Conservation (phyloP, 2,113 vertebrate species). For the Gymnorhina tibicen region DNA sequence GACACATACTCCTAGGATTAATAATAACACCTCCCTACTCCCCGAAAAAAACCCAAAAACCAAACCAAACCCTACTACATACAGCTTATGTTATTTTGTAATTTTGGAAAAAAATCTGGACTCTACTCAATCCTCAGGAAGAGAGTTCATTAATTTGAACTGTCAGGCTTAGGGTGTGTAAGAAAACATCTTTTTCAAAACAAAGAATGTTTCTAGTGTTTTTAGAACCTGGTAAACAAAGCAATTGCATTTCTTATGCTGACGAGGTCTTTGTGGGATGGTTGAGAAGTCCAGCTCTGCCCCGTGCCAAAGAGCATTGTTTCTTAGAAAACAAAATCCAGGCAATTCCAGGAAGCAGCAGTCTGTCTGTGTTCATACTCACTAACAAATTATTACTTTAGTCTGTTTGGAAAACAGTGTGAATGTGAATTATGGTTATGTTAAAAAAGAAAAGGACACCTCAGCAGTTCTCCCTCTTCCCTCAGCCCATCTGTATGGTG, state of each 20-base stretch:
- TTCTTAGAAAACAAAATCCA: background rate
- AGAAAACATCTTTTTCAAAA: background rate
- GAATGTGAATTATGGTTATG: background rate
- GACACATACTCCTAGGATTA: background rate
- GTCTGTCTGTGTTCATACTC: background rate
- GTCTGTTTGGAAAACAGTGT: background rate
- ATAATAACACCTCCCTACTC: background rate
- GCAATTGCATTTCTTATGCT: background rate
- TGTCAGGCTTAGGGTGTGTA: background rate
- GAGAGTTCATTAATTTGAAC: background rate
- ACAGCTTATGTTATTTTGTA: background rate
- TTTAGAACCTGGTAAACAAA: background rate
- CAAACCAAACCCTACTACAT: background rate
- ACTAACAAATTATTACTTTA: background rate
- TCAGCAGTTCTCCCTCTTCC: background rate
- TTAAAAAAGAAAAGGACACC: background rate
- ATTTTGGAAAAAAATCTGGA: background rate
- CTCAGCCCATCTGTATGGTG: background rate
- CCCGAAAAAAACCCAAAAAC: background rate
- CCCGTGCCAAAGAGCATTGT: background rate
- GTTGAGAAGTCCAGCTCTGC: background rate
- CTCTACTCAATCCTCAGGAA: background rate
- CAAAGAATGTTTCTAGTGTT: background rate
- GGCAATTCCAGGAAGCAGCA: background rate
- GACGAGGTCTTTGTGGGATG: background rate